phyloP scores from a whole-genome alignment of 2,888 invertebrate genomes.

The Trachelus tabidus region DNA sequence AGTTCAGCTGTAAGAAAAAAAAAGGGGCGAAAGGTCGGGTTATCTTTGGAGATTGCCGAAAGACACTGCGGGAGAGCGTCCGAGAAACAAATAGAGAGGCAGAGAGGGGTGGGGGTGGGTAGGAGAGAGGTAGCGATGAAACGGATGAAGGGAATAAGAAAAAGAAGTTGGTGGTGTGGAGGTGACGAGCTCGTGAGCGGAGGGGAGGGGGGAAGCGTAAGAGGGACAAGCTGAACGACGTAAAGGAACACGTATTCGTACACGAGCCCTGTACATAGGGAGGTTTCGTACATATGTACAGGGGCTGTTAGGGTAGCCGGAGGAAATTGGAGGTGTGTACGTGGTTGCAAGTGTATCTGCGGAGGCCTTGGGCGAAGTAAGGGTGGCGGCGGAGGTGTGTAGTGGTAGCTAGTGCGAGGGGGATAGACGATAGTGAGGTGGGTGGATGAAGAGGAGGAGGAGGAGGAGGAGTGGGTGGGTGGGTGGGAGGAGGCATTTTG shows the following conservation, averaged over 20 bases:
- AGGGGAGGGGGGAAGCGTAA: neutral
- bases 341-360: slow-evolving; percentile 53
- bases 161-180: slow-evolving; percentile 30
- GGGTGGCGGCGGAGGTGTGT: neutral
- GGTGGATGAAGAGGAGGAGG: slow-evolving; percentile 18
- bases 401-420: neutral
- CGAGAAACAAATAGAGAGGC: neutral
- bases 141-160: slow-evolving; percentile 19
- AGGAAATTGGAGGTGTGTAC: slow-evolving; percentile 58
- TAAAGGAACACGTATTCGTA: slow-evolving; percentile 13
- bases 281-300: slow-evolving; percentile 7
- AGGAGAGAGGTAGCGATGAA: neutral
- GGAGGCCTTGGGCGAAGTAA: slow-evolving; percentile 5
- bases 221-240: neutral
- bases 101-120: too few species aligned
- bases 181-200: slow-evolving; percentile 10
- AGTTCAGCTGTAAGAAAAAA: neutral
- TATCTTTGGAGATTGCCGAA: slow-evolving; percentile 10
- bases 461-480: slow-evolving; percentile 23
- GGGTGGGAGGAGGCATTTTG: slow-evolving; percentile 23
- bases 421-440: neutral
- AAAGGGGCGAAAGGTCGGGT: neutral
- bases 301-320: slow-evolving; percentile 43
- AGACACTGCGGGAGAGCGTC: slow-evolving; percentile 5
- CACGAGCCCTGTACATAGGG: neutral